A percentile compares a stretch with the other conserved stretches of the same genome.
These are phyloP conservation scores for Oryzias curvinotus DNA, from an alignment of 2,113 vertebrate species.

Conservation along the genomic window DNA sequence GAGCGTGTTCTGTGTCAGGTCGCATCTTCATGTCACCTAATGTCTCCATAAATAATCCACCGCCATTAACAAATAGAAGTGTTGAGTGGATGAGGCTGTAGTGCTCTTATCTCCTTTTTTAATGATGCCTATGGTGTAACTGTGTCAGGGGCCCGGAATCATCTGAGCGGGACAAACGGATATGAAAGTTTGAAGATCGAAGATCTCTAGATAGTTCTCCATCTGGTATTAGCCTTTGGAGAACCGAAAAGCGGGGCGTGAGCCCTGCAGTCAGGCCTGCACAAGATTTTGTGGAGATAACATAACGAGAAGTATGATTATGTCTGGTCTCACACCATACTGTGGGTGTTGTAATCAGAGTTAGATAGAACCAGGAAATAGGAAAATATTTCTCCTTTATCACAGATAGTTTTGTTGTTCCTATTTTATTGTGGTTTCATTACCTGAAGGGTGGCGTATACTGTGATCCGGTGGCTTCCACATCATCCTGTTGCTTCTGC, in stretches of 20 bases:
- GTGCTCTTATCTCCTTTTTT: constrained; percentile 66
- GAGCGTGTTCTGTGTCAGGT: constrained; percentile 29
- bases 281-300: constrained; percentile 16
- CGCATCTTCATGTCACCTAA: constrained; percentile 41
- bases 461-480: constrained; percentile 9
- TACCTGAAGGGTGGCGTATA: constrained; percentile 5
- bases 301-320: constrained; percentile 21
- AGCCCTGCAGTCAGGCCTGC: too few relatives aligned
- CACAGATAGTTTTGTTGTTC: constrained; percentile 3
- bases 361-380: not conserved
- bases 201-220: constrained; percentile 54
- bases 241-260: constrained; percentile 21
- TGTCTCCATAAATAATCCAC: constrained; percentile 69
- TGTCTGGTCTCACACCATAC: constrained; percentile 1
- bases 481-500: constrained; percentile 3
- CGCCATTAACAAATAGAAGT: constrained; percentile 55
- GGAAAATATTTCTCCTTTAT: not conserved
- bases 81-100: constrained; percentile 35
- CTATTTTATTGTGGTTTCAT: constrained; percentile 14
- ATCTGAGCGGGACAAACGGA: constrained; percentile 42
- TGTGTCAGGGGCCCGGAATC: constrained; percentile 51
- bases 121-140: constrained; percentile 51
- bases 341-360: not conserved
- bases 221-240: constrained; percentile 31
- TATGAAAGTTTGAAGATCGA: constrained; percentile 73